Percentiles rank a stretch among this genome's conserved stretches.
Conservation (phyloP, 2,888 invertebrate species). For the Malacosoma neustria region DNA sequence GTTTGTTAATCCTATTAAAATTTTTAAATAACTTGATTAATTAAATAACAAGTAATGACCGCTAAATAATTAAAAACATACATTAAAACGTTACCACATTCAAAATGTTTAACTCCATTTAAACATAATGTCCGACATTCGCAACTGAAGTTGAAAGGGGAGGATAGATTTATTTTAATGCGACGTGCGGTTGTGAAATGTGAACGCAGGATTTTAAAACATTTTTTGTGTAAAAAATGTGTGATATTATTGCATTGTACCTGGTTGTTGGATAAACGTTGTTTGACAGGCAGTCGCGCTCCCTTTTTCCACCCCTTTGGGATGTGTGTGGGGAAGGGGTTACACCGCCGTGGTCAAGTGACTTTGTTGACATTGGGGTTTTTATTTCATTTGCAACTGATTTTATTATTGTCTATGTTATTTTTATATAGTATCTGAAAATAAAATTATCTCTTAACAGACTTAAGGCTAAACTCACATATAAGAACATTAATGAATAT, state of each 20-base stretch:
- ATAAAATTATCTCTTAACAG: too few relatives aligned
- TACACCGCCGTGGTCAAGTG: constrained; percentile 29
- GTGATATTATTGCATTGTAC: constrained; percentile 45
- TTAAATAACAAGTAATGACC: too few relatives aligned
- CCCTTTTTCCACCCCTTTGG: constrained; percentile 12
- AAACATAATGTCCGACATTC: constrained; percentile 20
- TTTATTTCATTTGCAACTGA: constrained; percentile 34
- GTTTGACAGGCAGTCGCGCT: constrained; percentile 47
- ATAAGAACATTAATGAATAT: too few relatives aligned
- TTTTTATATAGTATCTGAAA: too few relatives aligned
- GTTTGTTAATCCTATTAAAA: too few relatives aligned
- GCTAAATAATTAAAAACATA: background rate
- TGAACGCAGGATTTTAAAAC: background rate
- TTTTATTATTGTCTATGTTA: constrained; percentile 20
- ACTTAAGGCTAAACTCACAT: too few relatives aligned
- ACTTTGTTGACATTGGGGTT: constrained; percentile 47
- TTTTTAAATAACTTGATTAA: too few relatives aligned
- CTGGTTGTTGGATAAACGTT: constrained; percentile 59
- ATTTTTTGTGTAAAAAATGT: constrained; percentile 48
- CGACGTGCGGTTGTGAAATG: constrained; percentile 7
- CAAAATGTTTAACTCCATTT: constrained; percentile 22
- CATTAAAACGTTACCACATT: constrained; percentile 32
- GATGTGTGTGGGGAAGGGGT: constrained; percentile 16
- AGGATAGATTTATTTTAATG: constrained; percentile 36
- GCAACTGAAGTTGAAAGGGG: constrained; percentile 29